phyloP scores from a whole-genome alignment of 1,140 invertebrate genomes.

The Zaprionus lachaisei region DNA sequence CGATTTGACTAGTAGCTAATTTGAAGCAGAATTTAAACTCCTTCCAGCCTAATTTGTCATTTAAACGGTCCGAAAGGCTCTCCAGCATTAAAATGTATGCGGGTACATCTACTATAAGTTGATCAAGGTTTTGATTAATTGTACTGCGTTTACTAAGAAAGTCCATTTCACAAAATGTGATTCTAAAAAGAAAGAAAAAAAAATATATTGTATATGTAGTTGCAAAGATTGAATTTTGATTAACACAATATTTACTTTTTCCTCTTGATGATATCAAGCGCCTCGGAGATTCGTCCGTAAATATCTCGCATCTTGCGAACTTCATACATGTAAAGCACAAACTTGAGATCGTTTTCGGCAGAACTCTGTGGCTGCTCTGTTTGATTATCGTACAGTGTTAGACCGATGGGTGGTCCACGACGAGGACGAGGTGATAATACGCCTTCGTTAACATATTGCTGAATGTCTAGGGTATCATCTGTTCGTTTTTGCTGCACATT shows the following conservation, averaged over 20 bases:
- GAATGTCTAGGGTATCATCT: conserved; percentile 62
- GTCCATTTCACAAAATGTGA: conserved; percentile 87
- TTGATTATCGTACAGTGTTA: conserved; percentile 69
- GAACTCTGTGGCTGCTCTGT: conserved; percentile 60
- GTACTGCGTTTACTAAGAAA: conserved; percentile 86
- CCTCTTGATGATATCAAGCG: conserved; percentile 75
- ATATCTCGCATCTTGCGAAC: conserved; percentile 80
- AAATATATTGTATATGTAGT: background rate
- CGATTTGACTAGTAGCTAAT: conserved; percentile 89
- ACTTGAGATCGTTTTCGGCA: conserved; percentile 76
- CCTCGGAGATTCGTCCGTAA: conserved; percentile 71
- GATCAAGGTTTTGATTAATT: conserved; percentile 87
- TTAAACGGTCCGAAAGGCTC: conserved; percentile 87
- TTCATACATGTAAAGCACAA: conserved; percentile 81
- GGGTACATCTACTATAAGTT: conserved; percentile 88
- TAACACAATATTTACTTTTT: conserved; percentile 60
- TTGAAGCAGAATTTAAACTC: conserved; percentile 90
- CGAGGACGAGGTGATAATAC: conserved; percentile 65
- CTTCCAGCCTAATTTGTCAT: conserved; percentile 88
- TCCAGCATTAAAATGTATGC: conserved; percentile 87
- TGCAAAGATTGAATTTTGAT: no score
- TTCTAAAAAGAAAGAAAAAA: conserved; percentile 75
- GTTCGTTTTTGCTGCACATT: conserved; percentile 61
- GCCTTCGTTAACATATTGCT: conserved; percentile 48
- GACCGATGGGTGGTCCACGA: conserved; percentile 63